Evolutionary conservation across 2,113 vertebrate species (phyloP).

Genomic region (Oncorhynchus gorbuscha): DNA sequence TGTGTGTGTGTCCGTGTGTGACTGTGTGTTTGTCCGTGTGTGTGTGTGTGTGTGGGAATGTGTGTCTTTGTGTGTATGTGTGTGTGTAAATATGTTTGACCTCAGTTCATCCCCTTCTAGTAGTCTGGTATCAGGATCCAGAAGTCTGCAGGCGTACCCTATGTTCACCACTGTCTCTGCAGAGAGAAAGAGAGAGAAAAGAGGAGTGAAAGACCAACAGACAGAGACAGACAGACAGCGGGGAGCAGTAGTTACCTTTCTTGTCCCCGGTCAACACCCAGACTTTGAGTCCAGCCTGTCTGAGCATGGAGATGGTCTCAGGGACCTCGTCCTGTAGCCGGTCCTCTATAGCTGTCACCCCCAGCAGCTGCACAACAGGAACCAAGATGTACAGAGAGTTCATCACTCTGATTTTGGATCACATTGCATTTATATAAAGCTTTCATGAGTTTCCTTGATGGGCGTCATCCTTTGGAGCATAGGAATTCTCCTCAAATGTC

Average conservation of each 20-base stretch:
- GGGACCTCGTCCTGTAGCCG: slow-evolving; percentile 85
- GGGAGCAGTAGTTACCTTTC: slow-evolving; percentile 74
- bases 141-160: slow-evolving; percentile 85
- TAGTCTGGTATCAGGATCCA: slow-evolving; percentile 80
- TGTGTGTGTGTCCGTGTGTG: neutral
- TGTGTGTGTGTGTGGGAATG: too few species aligned
- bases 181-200: slow-evolving; percentile 13
- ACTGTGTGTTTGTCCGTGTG: too few species aligned
- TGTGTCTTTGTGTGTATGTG: too few species aligned
- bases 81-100: slow-evolving; percentile 59
- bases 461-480: too few species aligned
- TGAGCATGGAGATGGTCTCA: slow-evolving; percentile 85
- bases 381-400: neutral
- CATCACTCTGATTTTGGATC: too few species aligned
- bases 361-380: slow-evolving; percentile 78
- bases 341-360: slow-evolving; percentile 91
- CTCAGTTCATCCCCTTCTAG: slow-evolving; percentile 83
- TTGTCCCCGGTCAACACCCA: slow-evolving; percentile 97
- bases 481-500: too few species aligned
- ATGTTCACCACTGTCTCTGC: slow-evolving; percentile 91
- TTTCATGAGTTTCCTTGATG: too few species aligned
- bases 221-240: neutral
- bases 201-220: neutral
- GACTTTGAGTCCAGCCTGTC: slow-evolving; percentile 84
- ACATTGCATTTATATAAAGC: too few species aligned